Conservation (phyloP, 2,113 vertebrate species). For the Dipodomys stephensi region DNA sequence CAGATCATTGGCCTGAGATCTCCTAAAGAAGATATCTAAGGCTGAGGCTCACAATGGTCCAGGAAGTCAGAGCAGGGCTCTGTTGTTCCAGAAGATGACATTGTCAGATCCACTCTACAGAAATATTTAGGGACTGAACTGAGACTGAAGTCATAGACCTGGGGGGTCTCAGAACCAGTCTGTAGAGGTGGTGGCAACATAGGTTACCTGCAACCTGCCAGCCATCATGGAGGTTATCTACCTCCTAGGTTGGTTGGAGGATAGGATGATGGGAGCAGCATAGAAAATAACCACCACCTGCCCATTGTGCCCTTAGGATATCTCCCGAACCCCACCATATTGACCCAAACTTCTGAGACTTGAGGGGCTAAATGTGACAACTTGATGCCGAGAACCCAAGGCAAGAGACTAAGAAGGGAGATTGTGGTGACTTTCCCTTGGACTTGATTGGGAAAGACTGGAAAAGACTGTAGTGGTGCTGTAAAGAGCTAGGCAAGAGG, state of each 20-base stretch:
- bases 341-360: neutral
- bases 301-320: neutral
- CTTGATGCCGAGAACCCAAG: neutral
- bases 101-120: too few relatives aligned
- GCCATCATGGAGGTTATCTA: too few relatives aligned
- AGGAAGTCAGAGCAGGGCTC: neutral
- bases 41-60: rapidly evolving
- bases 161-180: neutral
- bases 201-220: neutral
- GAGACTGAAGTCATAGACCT: neutral
- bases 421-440: neutral
- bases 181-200: neutral
- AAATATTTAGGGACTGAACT: neutral
- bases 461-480: neutral
- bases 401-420: neutral
- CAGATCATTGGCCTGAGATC: neutral
- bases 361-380: neutral
- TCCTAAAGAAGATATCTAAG: neutral
- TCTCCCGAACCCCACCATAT: neutral
- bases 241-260: neutral
- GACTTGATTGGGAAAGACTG: neutral
- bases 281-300: neutral
- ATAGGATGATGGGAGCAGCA: neutral
- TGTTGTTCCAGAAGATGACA: neutral
- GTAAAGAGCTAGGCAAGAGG: neutral